Evolutionary conservation across 1,140 invertebrate genomes (phyloP).

Genomic region (Panagrolaimus sp.): DNA sequence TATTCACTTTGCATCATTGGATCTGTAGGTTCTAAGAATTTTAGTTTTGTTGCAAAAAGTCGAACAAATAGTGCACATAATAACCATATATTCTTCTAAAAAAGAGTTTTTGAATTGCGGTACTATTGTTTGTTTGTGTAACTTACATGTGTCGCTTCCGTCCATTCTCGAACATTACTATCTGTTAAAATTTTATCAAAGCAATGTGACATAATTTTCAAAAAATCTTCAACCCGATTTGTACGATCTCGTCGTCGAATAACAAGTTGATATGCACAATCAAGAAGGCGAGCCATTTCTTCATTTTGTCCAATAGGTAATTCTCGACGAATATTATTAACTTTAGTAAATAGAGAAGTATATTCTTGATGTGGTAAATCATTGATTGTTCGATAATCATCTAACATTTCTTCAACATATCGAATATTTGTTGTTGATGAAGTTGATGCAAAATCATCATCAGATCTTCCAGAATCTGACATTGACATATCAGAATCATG

Average conservation of each 20-base stretch:
- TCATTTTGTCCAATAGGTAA: neutral
- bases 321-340: neutral
- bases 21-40: neutral
- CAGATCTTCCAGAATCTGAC: no score
- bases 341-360: neutral
- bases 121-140: no score
- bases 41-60: neutral
- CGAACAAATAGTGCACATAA: neutral
- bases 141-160: neutral
- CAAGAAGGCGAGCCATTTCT: neutral
- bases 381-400: neutral
- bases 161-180: neutral
- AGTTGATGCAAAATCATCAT: neutral
- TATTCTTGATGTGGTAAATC: neutral
- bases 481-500: no score
- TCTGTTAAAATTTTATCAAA: slow-evolving; percentile 1
- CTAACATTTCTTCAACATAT: neutral
- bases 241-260: neutral
- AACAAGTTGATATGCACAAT: neutral
- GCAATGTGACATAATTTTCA: neutral
- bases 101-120: no score
- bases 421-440: neutral
- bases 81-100: neutral
- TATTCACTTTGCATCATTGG: neutral
- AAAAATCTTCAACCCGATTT: neutral